Percentiles rank a stretch among this genome's conserved stretches.
Evolutionary conservation across 2,113 vertebrate genomes (phyloP).

Genomic region (Siphamia tubifer): DNA sequence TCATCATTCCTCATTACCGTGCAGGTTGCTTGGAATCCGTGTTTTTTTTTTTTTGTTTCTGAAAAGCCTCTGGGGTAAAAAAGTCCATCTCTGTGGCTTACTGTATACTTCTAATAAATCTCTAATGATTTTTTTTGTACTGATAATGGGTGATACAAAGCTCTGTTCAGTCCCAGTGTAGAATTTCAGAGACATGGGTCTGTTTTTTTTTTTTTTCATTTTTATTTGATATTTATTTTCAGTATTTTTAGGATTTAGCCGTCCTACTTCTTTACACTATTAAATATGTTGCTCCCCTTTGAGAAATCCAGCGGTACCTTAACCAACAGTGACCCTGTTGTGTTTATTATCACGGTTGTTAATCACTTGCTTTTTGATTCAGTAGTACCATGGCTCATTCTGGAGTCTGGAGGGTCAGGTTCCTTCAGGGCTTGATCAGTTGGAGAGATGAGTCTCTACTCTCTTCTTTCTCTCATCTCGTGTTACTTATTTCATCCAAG

Average conservation of each 20-base stretch:
- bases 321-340: no score
- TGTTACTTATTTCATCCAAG: slow-evolving; percentile 28
- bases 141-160: not conserved
- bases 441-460: slow-evolving; percentile 12
- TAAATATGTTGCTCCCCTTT: no score
- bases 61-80: not conserved
- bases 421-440: slow-evolving; percentile 15
- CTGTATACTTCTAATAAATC: not conserved
- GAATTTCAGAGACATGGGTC: not conserved
- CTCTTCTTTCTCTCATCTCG: slow-evolving; percentile 20
- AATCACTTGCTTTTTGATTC: not conserved
- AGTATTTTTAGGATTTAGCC: not conserved
- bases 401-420: slow-evolving; percentile 25
- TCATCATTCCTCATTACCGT: slow-evolving; percentile 12
- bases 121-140: slow-evolving; percentile 13
- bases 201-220: no score
- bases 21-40: slow-evolving; percentile 15
- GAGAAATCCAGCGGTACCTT: no score
- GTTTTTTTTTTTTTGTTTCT: slow-evolving; percentile 1
- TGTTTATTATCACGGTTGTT: not conserved
- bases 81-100: not conserved
- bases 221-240: not conserved
- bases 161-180: no score
- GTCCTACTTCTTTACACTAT: not conserved
- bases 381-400: not conserved